Percentiles rank a stretch among this genome's conserved stretches.
Conservation (phyloP, 1,140 invertebrate genomes). For the Caenorhabditis elegans region DNA sequence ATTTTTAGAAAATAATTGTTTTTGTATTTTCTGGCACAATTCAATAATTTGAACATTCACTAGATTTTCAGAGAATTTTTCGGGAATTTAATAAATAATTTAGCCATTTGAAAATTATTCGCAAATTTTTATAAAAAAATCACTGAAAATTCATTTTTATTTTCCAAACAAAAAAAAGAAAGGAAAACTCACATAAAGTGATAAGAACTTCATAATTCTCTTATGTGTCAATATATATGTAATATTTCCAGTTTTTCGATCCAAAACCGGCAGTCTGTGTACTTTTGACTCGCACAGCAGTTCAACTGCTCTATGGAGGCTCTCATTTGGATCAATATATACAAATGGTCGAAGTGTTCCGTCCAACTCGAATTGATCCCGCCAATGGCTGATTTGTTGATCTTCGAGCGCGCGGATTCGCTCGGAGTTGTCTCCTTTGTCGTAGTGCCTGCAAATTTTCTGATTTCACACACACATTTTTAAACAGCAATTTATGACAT, state of each 20-base stretch:
- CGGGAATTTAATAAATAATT: no score
- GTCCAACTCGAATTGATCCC: conserved; percentile 69
- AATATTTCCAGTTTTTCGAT: conserved; percentile 89
- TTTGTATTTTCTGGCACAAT: no score
- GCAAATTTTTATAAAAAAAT: no score
- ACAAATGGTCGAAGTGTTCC: conserved; percentile 57
- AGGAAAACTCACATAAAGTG: conserved; percentile 92
- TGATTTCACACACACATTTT: no score
- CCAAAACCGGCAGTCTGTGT: conserved; percentile 94
- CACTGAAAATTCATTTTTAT: no score
- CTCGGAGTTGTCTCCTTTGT: conserved; percentile 53
- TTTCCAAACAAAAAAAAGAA: neutral
- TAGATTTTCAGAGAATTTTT: no score
- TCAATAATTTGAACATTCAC: no score
- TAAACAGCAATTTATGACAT: no score
- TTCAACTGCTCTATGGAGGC: conserved; percentile 61
- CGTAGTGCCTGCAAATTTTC: conserved; percentile 63
- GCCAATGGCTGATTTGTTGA: conserved; percentile 92
- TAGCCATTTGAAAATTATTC: no score
- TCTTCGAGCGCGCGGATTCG: conserved; percentile 81
- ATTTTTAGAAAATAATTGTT: no score
- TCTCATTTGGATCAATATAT: conserved; percentile 62
- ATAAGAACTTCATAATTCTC: conserved; percentile 93
- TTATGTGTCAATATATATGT: conserved; percentile 98
- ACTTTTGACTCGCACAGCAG: conserved; percentile 72